Conservation (phyloP, 1,140 invertebrate genomes). For the Zaprionus tsacasi region DNA sequence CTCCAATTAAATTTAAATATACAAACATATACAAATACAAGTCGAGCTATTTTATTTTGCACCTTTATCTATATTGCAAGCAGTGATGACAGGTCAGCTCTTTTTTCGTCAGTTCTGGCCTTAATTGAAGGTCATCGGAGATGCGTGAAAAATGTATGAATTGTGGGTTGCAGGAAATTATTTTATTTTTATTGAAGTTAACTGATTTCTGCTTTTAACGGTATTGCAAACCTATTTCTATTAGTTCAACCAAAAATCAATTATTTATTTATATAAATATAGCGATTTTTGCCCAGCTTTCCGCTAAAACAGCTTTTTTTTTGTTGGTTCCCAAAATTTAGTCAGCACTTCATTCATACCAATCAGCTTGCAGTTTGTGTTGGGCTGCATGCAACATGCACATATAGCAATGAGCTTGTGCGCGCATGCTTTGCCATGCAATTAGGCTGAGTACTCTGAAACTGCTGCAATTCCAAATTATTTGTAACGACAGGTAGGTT, state of each 20-base stretch:
- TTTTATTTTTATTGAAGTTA: too few species aligned
- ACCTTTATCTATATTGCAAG: not conserved
- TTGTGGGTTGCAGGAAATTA: too few species aligned
- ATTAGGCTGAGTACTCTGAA: not conserved
- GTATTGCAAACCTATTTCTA: too few species aligned
- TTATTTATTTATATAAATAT: too few species aligned
- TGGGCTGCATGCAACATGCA: not conserved
- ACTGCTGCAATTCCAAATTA: not conserved
- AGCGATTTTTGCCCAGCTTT: too few species aligned
- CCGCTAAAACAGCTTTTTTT: too few species aligned
- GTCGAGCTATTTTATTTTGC: not conserved
- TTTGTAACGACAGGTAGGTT: not conserved
- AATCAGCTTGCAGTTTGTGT: not conserved
- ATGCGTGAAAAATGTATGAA: too few species aligned
- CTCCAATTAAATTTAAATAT: conserved; percentile 81
- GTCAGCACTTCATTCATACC: not conserved
- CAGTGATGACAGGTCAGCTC: not conserved
- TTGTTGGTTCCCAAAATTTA: too few species aligned
- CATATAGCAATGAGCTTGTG: not conserved
- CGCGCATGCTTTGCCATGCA: not conserved
- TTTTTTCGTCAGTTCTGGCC: not conserved
- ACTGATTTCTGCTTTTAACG: too few species aligned
- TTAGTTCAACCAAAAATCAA: too few species aligned
- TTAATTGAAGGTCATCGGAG: too few species aligned
- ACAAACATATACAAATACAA: conserved; percentile 60